Evolutionary conservation across 2,113 vertebrate species (phyloP), one percentile per base, ranked within the genome.

Genomic region (Tragelaphus strepsiceros): DNA sequence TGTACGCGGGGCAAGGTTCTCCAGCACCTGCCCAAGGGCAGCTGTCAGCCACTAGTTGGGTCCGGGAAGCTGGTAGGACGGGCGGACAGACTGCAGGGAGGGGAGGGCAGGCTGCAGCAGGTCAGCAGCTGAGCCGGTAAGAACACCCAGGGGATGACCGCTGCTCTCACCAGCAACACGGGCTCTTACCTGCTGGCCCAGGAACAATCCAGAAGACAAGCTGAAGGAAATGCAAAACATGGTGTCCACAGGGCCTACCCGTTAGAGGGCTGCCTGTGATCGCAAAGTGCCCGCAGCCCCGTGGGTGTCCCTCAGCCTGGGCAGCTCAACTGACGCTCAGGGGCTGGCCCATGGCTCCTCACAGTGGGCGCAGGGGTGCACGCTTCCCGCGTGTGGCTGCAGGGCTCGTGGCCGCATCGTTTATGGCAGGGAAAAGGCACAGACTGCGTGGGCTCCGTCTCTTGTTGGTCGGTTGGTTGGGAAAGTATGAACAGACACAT

Each of bases 401-500:
- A 6, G 64, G 4, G 15, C n/a, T 67, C 4, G 0, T 0, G 7
- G 43, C 5, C 8, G 6, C 16, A 6, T 30, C 10, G 7, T 67
- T 51, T 3, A 1, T 43, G 22, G 49, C 39, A 56, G 64, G 26
- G 11, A 15, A 35, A 14, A 46, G 43, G n/a, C 2, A 0, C 13
- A 17, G 11, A 0, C 0, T 10, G 61, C 2, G 1, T 21, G 6
- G 24, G 1, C 0, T 6, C 26, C 3, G 0, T 17, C 53, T 1
- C 30, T 39, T 3, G 3, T 6, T 77, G 9, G 46, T 39, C 2
- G 9, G 14, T 21, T 28, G 39, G 28, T 58, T 26, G 74, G 46
- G n/a, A n/a, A 11, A 7, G 8, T 24, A 2, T 10, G 32, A 17
- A 16, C 16, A 2, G 39, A 19, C 28, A 16, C 67, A 0, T 11